These are phyloP conservation scores for Fragum whitleyi DNA, from an alignment of 2,888 invertebrate genomes.

Conservation along the genomic window DNA sequence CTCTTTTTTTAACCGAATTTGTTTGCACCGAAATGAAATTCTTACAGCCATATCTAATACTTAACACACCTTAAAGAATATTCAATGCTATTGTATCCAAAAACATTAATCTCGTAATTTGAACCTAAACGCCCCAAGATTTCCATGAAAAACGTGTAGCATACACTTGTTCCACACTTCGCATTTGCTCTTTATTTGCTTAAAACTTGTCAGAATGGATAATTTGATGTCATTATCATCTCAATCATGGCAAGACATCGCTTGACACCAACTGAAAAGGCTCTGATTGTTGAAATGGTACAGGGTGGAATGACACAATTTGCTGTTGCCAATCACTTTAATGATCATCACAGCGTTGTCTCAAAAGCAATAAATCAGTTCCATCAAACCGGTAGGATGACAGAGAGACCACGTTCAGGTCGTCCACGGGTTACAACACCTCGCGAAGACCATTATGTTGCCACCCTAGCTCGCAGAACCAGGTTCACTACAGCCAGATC, in stretches of 20 bases:
- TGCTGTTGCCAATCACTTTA: background rate
- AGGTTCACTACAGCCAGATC: background rate
- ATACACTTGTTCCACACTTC: too few relatives aligned
- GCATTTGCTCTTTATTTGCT: background rate
- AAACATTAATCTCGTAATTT: background rate
- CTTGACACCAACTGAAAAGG: background rate
- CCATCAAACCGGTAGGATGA: background rate
- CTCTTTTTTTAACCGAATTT: background rate
- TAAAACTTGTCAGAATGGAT: background rate
- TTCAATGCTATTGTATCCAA: background rate
- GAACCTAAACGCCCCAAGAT: background rate
- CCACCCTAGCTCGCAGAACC: background rate
- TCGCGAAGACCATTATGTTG: background rate
- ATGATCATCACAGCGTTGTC: background rate
- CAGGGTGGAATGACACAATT: background rate
- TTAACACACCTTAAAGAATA: background rate
- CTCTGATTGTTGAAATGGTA: background rate
- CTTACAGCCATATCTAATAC: background rate
- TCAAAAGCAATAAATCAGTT: background rate
- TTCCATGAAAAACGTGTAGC: too few relatives aligned
- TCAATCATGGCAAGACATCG: background rate
- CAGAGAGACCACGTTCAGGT: constrained; percentile 8
- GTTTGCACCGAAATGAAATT: background rate
- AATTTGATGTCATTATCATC: too few relatives aligned
- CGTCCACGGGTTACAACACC: background rate